These are phyloP conservation scores for Ecliptopera silaceata DNA, from an alignment of 2,888 invertebrate genomes.

Conservation along the genomic window DNA sequence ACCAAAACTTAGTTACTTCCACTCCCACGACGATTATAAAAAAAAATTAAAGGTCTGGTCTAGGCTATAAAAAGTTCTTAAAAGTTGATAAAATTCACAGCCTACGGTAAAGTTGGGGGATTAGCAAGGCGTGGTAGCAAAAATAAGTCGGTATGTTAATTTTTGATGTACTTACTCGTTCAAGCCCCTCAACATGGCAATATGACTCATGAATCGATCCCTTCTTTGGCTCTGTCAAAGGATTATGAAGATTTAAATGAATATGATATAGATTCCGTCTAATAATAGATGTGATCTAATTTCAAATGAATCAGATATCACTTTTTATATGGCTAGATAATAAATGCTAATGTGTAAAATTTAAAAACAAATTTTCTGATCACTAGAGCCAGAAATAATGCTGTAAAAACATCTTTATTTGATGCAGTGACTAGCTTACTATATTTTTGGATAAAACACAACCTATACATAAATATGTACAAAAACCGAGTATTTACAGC, in stretches of 20 bases:
- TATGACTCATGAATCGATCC: slow-evolving; percentile 30
- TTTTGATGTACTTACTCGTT: slow-evolving; percentile 5
- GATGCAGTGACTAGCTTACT: no score
- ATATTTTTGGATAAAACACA: no score
- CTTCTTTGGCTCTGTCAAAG: slow-evolving; percentile 20
- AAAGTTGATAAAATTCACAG: not conserved
- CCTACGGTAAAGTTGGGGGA: not conserved
- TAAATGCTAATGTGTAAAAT: no score
- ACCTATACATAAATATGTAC: no score
- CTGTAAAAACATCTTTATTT: not conserved
- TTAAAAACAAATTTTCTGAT: no score
- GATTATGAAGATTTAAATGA: slow-evolving; percentile 21
- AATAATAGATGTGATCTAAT: slow-evolving; percentile 59
- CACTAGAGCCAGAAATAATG: no score
- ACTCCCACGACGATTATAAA: no score
- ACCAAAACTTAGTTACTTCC: no score
- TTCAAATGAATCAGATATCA: slow-evolving; percentile 58
- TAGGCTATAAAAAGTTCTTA: not conserved
- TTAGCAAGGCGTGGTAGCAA: slow-evolving; percentile 6
- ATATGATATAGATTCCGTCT: slow-evolving; percentile 24
- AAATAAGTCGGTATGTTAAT: slow-evolving; percentile 12
- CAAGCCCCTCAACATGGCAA: slow-evolving; percentile 11
- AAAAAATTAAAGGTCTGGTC: no score
- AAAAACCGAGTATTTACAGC: no score
- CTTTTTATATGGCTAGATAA: slow-evolving; percentile 43